A percentile compares a stretch with the other conserved stretches of the same genome.
phyloP scores from a whole-genome alignment of 2,797 vertebrate species.

The Euthynnus affinis region DNA sequence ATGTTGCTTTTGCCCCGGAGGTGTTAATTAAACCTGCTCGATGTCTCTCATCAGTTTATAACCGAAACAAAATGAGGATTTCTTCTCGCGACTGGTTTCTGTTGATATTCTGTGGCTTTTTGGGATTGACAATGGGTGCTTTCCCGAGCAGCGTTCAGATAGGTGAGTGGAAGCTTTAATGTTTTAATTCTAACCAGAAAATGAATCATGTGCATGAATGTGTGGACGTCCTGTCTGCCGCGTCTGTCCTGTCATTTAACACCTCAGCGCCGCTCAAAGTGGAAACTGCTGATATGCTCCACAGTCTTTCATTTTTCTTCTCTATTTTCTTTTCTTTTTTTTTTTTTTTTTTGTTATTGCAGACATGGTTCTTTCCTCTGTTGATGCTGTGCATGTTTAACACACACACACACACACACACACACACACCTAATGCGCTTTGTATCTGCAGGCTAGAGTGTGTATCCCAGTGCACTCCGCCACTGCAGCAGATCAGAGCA shows the following conservation, averaged over 20 bases:
- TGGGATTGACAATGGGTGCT: conserved; percentile 94
- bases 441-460: conserved; percentile 60
- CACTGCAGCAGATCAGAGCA: conserved; percentile 81
- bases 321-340: too few relatives aligned
- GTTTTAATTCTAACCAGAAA: conserved; percentile 26
- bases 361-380: not conserved
- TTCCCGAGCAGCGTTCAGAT: conserved; percentile 98
- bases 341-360: not conserved
- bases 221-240: conserved; percentile 62
- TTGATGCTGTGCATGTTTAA: conserved; percentile 32
- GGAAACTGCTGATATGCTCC: conserved; percentile 21
- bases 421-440: conserved; percentile 52
- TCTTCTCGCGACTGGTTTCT: conserved; percentile 91
- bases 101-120: conserved; percentile 93
- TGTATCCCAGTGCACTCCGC: conserved; percentile 67
- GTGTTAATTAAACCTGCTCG: conserved; percentile 82
- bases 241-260: conserved; percentile 29
- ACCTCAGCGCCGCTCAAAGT: conserved; percentile 52
- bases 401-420: conserved; percentile 24
- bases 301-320: not conserved
- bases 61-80: conserved; percentile 95
- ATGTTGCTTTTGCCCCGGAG: conserved; percentile 79
- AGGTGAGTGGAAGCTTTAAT: conserved; percentile 85
- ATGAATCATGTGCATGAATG: conserved; percentile 40
- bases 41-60: conserved; percentile 91